Percentiles rank a stretch among this genome's conserved stretches.
Conservation (phyloP, 2,797 vertebrate species). For the Acomys russatus region DNA sequence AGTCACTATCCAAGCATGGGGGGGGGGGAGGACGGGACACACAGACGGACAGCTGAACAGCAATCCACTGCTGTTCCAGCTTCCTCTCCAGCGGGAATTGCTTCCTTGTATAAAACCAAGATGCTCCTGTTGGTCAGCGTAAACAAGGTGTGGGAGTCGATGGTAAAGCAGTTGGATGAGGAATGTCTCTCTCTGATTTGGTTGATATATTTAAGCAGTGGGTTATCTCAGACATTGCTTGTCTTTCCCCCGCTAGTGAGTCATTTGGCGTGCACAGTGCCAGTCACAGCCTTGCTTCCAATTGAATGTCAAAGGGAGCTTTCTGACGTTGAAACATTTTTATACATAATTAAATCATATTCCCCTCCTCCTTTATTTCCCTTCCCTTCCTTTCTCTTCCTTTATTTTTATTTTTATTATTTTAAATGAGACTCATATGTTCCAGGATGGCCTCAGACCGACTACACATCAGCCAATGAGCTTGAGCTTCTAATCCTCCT, state of each 20-base stretch:
- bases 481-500: background rate
- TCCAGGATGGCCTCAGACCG: background rate
- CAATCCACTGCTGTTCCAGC: background rate
- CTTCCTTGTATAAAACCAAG: constrained; percentile 14
- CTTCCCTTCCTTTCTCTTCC: background rate
- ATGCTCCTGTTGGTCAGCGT: background rate
- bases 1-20: background rate
- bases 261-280: background rate
- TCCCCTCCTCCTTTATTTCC: background rate
- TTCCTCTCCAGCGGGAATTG: background rate
- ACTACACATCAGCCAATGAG: background rate
- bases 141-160: constrained; percentile 16
- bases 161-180: background rate
- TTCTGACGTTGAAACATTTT: constrained; percentile 21
- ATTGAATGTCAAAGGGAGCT: constrained; percentile 35
- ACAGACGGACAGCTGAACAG: background rate
- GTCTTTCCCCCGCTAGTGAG: constrained; percentile 30
- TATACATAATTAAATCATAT: background rate
- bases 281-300: constrained; percentile 6
- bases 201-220: constrained; percentile 30
- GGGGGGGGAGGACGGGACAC: too few relatives aligned
- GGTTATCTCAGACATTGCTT: background rate
- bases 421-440: background rate
- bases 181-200: background rate
- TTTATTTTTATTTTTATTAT: background rate